Conservation (phyloP, 2,888 invertebrate genomes). For the Himalopsyche japonica region DNA sequence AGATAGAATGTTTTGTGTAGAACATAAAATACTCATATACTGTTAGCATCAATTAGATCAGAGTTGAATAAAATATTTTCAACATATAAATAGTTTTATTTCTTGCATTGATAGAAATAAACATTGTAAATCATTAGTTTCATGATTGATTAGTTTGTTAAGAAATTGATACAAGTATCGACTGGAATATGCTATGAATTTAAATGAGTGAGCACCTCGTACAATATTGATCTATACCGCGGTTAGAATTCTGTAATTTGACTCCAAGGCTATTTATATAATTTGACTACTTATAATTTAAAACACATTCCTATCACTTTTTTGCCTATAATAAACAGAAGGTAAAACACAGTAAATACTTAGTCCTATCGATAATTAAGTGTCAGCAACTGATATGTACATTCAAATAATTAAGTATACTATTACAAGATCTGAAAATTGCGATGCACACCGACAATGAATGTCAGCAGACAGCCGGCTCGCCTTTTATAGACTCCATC, state of each 20-base stretch:
- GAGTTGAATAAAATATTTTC: no score
- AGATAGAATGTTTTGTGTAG: no score
- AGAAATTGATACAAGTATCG: no score
- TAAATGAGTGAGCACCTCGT: background rate
- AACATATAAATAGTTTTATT: no score
- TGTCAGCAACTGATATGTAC: conserved; percentile 24
- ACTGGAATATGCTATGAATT: background rate
- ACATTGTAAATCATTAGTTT: no score
- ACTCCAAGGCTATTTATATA: background rate
- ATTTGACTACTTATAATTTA: conserved; percentile 2
- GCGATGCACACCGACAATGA: conserved; percentile 14
- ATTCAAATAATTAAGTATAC: conserved; percentile 4
- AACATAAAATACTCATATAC: no score
- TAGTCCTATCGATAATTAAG: background rate
- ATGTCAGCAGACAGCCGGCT: conserved; percentile 39
- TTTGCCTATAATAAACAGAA: background rate
- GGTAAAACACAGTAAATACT: background rate
- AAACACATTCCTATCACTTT: conserved; percentile 8
- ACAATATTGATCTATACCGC: no score
- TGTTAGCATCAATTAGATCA: no score
- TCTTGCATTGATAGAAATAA: no score
- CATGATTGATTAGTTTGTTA: no score
- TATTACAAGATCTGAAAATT: conserved; percentile 1
- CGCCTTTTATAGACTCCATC: conserved; percentile 38
- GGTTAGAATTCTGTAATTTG: background rate